These are phyloP conservation scores for Eulithis prunata DNA, from an alignment of 2,888 invertebrate species.

Conservation along the genomic window DNA sequence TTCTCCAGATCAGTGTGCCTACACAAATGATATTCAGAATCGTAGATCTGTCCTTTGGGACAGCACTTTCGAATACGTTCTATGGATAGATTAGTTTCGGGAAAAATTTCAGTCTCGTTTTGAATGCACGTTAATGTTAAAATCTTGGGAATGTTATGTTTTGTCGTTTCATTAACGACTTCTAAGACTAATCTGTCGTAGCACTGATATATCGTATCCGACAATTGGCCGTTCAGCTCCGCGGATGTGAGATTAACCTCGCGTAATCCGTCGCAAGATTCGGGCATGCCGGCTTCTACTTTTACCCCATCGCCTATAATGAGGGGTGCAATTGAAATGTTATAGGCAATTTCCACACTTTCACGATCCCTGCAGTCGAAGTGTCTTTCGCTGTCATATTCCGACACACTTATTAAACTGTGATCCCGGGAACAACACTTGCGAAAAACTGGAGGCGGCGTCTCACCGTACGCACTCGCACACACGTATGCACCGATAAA, in stretches of 20 bases:
- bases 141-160: slow-evolving; percentile 63
- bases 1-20: slow-evolving; percentile 46
- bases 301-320: slow-evolving; percentile 55
- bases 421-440: slow-evolving; percentile 71
- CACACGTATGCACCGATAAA: slow-evolving; percentile 54
- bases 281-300: slow-evolving; percentile 62
- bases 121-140: slow-evolving; percentile 62
- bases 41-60: slow-evolving; percentile 65
- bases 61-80: slow-evolving; percentile 74
- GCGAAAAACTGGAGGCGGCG: slow-evolving; percentile 54
- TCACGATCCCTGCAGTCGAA: slow-evolving; percentile 65
- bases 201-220: slow-evolving; percentile 50
- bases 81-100: slow-evolving; percentile 50
- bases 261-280: slow-evolving; percentile 55
- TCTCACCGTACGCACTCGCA: slow-evolving; percentile 48
- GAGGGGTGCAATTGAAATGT: slow-evolving; percentile 57
- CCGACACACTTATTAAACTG: slow-evolving; percentile 62
- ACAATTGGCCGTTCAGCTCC: slow-evolving; percentile 46
- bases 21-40: slow-evolving; percentile 63
- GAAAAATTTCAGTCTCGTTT: slow-evolving; percentile 48
- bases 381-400: slow-evolving; percentile 44
- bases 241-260: slow-evolving; percentile 46
- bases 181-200: slow-evolving; percentile 67
- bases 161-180: slow-evolving; percentile 57
- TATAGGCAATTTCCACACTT: slow-evolving; percentile 50